phyloP scores from a whole-genome alignment of 2,888 invertebrate species.

The Iphiclides podalirius region DNA sequence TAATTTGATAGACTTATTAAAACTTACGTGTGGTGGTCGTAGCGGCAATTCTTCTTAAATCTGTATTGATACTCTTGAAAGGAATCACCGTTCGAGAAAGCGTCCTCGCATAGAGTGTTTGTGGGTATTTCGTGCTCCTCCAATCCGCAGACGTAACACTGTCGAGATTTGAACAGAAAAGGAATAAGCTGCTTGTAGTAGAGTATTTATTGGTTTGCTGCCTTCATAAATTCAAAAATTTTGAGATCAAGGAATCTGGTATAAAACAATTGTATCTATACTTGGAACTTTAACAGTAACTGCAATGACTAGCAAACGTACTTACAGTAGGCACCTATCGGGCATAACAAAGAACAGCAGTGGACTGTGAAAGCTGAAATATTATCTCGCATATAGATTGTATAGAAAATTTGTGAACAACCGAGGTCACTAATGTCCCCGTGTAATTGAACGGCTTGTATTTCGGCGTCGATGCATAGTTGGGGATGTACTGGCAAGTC shows the following conservation, averaged over 20 bases:
- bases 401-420: not conserved
- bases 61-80: conserved; percentile 39
- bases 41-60: conserved; percentile 56
- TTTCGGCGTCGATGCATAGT: conserved; percentile 9
- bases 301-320: no score
- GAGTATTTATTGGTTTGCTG: no score
- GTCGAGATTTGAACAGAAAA: conserved; percentile 6
- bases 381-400: no score
- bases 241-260: no score
- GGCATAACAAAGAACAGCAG: no score
- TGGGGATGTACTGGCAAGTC: conserved; percentile 1
- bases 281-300: no score
- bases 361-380: no score
- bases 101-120: conserved; percentile 50
- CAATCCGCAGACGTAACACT: conserved; percentile 63
- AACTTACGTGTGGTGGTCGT: conserved; percentile 46
- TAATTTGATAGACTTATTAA: no score
- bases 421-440: conserved; percentile 13
- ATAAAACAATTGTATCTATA: no score
- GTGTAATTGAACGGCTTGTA: conserved; percentile 1
- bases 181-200: no score
- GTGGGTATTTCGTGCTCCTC: conserved; percentile 39
- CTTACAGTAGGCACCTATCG: no score
- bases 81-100: conserved; percentile 53
- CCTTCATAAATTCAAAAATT: no score